These are phyloP conservation scores for Gryon sp. DNA, from an alignment of 1,140 invertebrate species.

Conservation along the genomic window DNA sequence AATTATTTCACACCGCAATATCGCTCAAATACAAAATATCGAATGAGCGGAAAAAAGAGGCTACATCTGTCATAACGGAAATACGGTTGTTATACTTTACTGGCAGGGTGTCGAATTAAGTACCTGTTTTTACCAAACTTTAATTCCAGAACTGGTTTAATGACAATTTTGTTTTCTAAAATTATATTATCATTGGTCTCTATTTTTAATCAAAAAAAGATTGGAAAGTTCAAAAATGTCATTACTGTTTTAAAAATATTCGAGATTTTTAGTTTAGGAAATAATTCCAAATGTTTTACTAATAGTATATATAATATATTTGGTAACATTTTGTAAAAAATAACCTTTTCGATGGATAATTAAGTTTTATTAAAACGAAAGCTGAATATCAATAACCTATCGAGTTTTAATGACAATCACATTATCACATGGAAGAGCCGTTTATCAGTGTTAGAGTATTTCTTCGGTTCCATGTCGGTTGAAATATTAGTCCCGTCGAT, in stretches of 20 bases:
- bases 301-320: no score
- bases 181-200: no score
- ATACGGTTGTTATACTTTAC: conserved; percentile 70
- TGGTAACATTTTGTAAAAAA: background rate
- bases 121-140: conserved; percentile 41
- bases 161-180: background rate
- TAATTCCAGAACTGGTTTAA: conserved; percentile 13
- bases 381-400: conserved; percentile 17
- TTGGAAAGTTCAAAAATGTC: no score
- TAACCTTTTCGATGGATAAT: background rate
- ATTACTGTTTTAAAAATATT: no score
- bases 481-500: conserved; percentile 44
- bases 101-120: conserved; percentile 68
- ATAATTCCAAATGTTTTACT: no score
- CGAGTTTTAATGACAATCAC: conserved; percentile 22
- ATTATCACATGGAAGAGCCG: conserved; percentile 38
- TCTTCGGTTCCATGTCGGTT: conserved; percentile 15
- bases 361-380: background rate
- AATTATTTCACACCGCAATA: conserved; percentile 16
- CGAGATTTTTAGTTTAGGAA: no score
- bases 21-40: conserved; percentile 11
- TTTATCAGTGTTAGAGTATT: conserved; percentile 34
- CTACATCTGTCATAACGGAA: conserved; percentile 74
- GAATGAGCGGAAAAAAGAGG: conserved; percentile 29
- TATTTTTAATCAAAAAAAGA: no score